Percentiles rank a stretch among this genome's conserved stretches.
Evolutionary conservation across 2,888 invertebrate species (phyloP).

Genomic region (Brachypalpus laphriformis): DNA sequence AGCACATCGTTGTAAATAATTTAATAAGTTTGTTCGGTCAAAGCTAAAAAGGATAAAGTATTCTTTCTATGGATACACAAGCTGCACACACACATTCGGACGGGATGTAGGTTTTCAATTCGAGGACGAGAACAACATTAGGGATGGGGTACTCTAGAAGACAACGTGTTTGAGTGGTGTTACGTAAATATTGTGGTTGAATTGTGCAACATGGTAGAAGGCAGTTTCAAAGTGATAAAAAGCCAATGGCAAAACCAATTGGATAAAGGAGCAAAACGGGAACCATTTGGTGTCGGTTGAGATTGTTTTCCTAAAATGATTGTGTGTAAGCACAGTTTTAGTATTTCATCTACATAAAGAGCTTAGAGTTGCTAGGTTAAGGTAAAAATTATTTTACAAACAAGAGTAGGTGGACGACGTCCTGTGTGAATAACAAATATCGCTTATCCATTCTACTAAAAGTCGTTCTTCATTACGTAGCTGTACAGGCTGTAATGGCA

Average conservation of each 20-base stretch:
- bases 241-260: slow-evolving; percentile 15
- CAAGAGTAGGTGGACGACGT: background rate
- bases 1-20: slow-evolving; percentile 63
- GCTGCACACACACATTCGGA: background rate
- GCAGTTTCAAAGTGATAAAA: slow-evolving; percentile 24
- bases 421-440: background rate
- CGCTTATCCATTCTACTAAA: background rate
- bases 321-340: slow-evolving; percentile 8
- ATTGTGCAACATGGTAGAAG: slow-evolving; percentile 10
- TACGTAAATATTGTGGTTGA: slow-evolving; percentile 29
- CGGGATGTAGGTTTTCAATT: background rate
- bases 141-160: background rate
- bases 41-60: slow-evolving; percentile 50
- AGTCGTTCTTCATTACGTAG: slow-evolving; percentile 1
- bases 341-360: background rate
- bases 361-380: background rate
- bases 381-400: background rate
- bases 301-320: slow-evolving; percentile 16
- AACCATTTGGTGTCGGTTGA: background rate
- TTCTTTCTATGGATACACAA: background rate
- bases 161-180: too few relatives aligned
- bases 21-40: slow-evolving; percentile 42
- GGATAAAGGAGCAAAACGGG: background rate
- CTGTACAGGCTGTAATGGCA: background rate
- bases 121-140: too few relatives aligned